Evolutionary conservation across 2,113 vertebrate genomes (phyloP), one percentile per base, ranked within the genome.

Genomic region (Aldabrachelys gigantea): DNA sequence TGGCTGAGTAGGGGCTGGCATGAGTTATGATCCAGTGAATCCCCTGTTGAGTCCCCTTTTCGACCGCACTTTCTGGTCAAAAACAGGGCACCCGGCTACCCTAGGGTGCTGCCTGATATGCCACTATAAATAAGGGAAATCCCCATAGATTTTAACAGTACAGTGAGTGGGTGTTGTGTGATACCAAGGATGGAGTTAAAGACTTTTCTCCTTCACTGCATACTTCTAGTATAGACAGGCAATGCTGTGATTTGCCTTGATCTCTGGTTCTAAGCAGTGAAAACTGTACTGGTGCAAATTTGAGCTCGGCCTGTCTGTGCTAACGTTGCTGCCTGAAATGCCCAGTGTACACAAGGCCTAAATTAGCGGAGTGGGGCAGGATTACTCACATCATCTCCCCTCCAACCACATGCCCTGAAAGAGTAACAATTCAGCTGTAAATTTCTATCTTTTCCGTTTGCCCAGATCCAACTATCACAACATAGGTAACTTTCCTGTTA

Each of bases 151-250:
- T 14, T 31, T 57, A 27, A 83, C 25, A 62, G 14, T 35, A 65
- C 29, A 13, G 25, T 62, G n/a, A 27, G 29, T 4, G 22, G 41
- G 47, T 49, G 13, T 9, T 16, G 12, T 47, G 21, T 25, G 25
- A n/a, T 22, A 59, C 17, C 75, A 87, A 27, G 75, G 88, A 93
- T 13, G 56, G 59, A 86, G 83, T 95, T 89, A 97, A 59, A 56
- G 35, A 79, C 65, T 53, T 69, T 83, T 25, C 11, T 85, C 52
- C 65, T 13, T 79, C 57, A 57, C 29, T 44, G 35, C 44, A 9
- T 52, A 8, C 57, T 50, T 78, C 8, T 62, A 62, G 21, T 25
- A 25, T 59, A 72, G 10, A 82, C n/a, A 75, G 14, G 35, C 25
- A 52, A 38, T 11, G 44, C 12, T 59, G 25, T 41, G 24, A 49